phyloP scores from a whole-genome alignment of 2,113 vertebrate genomes.

The Electrona antarctica region DNA sequence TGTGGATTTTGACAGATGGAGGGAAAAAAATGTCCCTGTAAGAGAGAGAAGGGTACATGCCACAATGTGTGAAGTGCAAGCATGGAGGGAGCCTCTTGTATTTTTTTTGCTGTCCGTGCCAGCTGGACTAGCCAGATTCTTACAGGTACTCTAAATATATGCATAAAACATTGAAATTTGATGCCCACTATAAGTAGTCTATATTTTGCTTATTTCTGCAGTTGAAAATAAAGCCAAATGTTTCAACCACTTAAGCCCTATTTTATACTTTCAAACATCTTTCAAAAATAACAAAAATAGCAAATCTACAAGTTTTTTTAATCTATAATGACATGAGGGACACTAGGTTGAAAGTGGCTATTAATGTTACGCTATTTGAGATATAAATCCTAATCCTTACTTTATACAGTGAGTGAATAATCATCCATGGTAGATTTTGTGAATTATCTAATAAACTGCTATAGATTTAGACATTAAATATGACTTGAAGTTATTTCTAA shows the following conservation, averaged over 20 bases:
- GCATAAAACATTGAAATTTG: conserved; percentile 52
- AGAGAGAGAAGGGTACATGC: conserved; percentile 76
- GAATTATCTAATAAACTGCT: conserved; percentile 64
- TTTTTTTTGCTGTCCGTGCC: conserved; percentile 65
- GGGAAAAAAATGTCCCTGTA: conserved; percentile 73
- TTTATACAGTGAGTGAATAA: conserved; percentile 25
- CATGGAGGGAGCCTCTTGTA: conserved; percentile 73
- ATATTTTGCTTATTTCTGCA: conserved; percentile 35
- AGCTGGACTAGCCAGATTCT: conserved; percentile 76
- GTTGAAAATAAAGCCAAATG: conserved; percentile 52
- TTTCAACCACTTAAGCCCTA: not conserved
- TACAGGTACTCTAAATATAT: conserved; percentile 73
- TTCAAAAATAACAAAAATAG: too few relatives aligned
- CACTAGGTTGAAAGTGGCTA: not conserved
- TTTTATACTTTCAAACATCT: too few relatives aligned
- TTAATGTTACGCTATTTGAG: conserved; percentile 48
- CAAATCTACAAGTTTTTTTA: too few relatives aligned
- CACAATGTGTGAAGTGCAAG: conserved; percentile 81
- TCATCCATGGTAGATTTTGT: conserved; percentile 60
- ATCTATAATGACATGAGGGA: too few relatives aligned
- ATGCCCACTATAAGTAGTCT: conserved; percentile 48
- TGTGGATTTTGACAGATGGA: conserved; percentile 81
- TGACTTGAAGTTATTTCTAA: conserved; percentile 71
- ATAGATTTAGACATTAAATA: conserved; percentile 65
- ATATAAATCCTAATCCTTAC: conserved; percentile 35